These are phyloP conservation scores for Chrysemys picta DNA, from an alignment of 2,113 vertebrate species.

Conservation along the genomic window DNA sequence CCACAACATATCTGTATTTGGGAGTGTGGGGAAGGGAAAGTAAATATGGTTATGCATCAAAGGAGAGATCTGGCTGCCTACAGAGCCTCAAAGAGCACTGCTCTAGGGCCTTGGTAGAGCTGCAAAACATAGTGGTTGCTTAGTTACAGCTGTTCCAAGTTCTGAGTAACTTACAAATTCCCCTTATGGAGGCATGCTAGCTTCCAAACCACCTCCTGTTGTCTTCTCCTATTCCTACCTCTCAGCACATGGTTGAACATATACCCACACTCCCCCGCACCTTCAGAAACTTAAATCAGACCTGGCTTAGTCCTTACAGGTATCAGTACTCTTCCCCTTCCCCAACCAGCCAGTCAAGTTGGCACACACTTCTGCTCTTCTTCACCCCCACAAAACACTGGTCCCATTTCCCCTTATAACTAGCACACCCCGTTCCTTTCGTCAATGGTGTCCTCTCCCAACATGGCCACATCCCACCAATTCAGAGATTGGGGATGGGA, in stretches of 20 bases:
- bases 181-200: not conserved
- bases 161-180: not conserved
- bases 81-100: not conserved
- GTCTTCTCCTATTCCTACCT: not conserved
- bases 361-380: not conserved
- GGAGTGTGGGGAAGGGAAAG: not conserved
- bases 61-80: not conserved
- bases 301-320: not conserved
- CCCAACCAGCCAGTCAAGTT: not conserved
- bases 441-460: fast-evolving
- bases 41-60: not conserved
- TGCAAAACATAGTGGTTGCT: not conserved
- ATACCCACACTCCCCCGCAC: fast-evolving
- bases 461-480: too few species aligned
- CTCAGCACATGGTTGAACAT: not conserved
- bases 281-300: not conserved
- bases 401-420: not conserved
- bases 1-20: not conserved
- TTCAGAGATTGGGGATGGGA: not conserved
- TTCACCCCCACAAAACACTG: fast-evolving
- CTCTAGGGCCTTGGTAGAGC: not conserved
- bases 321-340: not conserved
- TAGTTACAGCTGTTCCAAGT: not conserved
- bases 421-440: not conserved
- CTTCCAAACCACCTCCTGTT: not conserved